Percentiles rank a stretch among this genome's conserved stretches.
Evolutionary conservation across 2,888 invertebrate species (phyloP).

Genomic region (Acrocyrtus sp.): DNA sequence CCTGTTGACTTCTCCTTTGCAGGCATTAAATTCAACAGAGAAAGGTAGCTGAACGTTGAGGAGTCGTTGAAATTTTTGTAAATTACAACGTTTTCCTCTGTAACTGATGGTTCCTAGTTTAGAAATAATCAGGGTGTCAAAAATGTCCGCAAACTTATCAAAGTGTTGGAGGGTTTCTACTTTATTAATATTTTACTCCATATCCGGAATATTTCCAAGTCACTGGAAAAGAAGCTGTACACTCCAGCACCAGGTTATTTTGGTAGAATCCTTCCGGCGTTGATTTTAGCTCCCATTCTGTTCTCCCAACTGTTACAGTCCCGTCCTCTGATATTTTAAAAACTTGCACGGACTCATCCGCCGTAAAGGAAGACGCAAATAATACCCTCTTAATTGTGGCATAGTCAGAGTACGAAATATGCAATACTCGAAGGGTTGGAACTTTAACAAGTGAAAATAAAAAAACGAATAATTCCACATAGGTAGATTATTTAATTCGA

Average conservation of each 20-base stretch:
- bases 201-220: constrained; percentile 41
- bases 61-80: constrained; percentile 43
- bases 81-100: constrained; percentile 38
- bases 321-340: constrained; percentile 10
- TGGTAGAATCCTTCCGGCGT: constrained; percentile 14
- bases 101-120: constrained; percentile 34
- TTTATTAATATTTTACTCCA: no score
- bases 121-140: no score
- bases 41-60: constrained; percentile 30
- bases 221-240: constrained; percentile 42
- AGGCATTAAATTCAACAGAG: constrained; percentile 45
- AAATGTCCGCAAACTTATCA: no score
- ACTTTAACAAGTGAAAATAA: not conserved
- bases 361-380: no score
- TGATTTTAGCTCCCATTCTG: constrained; percentile 22
- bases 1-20: constrained; percentile 44
- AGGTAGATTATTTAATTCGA: no score
- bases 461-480: no score
- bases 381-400: constrained; percentile 7
- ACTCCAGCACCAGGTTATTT: constrained; percentile 49
- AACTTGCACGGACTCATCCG: constrained; percentile 8
- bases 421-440: constrained; percentile 29
- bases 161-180: no score
- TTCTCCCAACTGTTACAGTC: constrained; percentile 29
- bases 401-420: constrained; percentile 23